A percentile compares a stretch with the other conserved stretches of the same genome.
phyloP scores from a whole-genome alignment of 2,888 invertebrate species.

The Drosophila paramelanica region DNA sequence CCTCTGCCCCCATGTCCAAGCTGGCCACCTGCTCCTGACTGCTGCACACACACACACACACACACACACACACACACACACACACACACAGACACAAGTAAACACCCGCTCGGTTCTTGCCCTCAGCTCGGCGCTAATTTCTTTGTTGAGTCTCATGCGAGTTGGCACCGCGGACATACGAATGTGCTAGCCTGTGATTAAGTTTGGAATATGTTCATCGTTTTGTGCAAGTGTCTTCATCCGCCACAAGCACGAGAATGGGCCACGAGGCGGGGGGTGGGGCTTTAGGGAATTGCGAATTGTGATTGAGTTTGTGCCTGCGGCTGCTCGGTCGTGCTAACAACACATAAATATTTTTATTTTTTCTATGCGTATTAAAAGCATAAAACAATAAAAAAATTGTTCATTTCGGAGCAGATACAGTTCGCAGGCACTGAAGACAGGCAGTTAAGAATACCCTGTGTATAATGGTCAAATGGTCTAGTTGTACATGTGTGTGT shows the following conservation, averaged over 20 bases:
- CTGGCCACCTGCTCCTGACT: constrained; percentile 51
- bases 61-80: too few species aligned
- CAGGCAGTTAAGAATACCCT: background rate
- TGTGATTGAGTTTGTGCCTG: constrained; percentile 36
- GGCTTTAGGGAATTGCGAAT: background rate
- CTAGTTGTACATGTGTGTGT: too few species aligned
- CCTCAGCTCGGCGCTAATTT: constrained; percentile 66
- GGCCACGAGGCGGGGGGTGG: too few species aligned
- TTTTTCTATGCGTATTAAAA: constrained; percentile 35
- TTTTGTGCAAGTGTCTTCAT: constrained; percentile 73
- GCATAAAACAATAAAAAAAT: constrained; percentile 56
- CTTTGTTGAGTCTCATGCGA: constrained; percentile 79
- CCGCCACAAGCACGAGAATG: constrained; percentile 18
- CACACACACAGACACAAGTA: background rate
- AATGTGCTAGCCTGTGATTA: constrained; percentile 77
- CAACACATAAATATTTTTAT: constrained; percentile 54
- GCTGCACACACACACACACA: constrained; percentile 6
- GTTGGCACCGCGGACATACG: constrained; percentile 75
- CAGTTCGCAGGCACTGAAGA: constrained; percentile 3
- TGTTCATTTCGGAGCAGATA: constrained; percentile 53
- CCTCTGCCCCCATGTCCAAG: constrained; percentile 2
- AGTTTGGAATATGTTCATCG: constrained; percentile 78
- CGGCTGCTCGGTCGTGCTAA: constrained; percentile 26
- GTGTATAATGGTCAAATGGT: background rate
- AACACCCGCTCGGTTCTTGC: constrained; percentile 15